Evolutionary conservation across 2,113 vertebrate genomes (phyloP), one percentile per base, ranked within the genome.

Genomic region (Pheucticus melanocephalus): DNA sequence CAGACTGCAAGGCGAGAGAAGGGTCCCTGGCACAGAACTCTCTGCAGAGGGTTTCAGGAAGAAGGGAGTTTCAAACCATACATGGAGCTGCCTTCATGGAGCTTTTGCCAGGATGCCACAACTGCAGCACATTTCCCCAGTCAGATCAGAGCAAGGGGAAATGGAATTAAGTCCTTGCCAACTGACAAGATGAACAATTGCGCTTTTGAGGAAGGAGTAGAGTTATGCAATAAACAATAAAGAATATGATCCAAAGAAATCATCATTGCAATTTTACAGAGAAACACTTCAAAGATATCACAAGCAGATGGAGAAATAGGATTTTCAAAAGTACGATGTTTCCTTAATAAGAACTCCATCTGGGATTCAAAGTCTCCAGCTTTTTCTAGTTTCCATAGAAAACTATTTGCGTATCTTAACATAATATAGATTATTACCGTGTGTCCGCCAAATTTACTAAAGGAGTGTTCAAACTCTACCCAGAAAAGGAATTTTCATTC

Each of bases 261-360:
- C 15, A 33, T 47, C 27, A 22, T 78, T 70, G 79, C 44, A 86
- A 56, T 68, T 92, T 77, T 16, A 83, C 23, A 64, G 60, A 80
- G 25, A 82, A 71, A 73, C 39, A 40, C 65, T 86, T 90, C 42
- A 76, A 77, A 56, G 72, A 54, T 60, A 92, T 66, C 87, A 72
- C 37, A 92, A 95, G 80, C 93, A 97, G 94, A 97, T 91, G 91
- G 91, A 94, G 92, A 94, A 94, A 94, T 71, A 81, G 30, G 44
- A 56, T 92, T 93, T 94, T 93, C 68, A 83, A 77, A 88, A 92
- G 51, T 85, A 93, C 0, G 2, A 85, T 68, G 87, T 95, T 97
- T 96, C 93, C 83, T 94, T 96, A 96, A 93, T 97, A 97, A 93
- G 88, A 94, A 86, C 60, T 93, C 96, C 93, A 95, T 96, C 92